phyloP scores from a whole-genome alignment of 2,888 invertebrate species.

The Agriopis leucophaearia region DNA sequence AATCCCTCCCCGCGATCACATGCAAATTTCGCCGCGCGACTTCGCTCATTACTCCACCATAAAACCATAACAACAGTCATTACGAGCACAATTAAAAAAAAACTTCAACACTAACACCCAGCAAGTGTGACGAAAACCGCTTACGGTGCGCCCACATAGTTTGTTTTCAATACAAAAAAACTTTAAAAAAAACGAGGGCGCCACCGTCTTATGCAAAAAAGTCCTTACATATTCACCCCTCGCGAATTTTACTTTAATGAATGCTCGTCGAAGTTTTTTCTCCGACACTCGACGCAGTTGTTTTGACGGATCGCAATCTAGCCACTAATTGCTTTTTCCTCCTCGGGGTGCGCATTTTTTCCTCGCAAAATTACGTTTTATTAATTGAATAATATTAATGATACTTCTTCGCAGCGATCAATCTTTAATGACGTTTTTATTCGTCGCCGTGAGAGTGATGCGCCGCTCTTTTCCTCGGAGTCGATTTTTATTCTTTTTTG shows the following conservation, averaged over 20 bases:
- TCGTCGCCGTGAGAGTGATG: constrained; percentile 76
- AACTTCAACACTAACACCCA: constrained; percentile 74
- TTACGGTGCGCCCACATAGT: constrained; percentile 84
- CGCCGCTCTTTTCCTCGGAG: constrained; percentile 63
- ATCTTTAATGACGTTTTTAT: constrained; percentile 86
- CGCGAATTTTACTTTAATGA: constrained; percentile 84
- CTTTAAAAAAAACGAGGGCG: constrained; percentile 73
- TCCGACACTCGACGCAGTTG: constrained; percentile 79
- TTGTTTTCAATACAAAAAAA: constrained; percentile 77
- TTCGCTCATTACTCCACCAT: constrained; percentile 80
- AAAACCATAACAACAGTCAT: constrained; percentile 85
- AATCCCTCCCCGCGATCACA: constrained; percentile 77
- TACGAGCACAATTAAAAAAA: constrained; percentile 84
- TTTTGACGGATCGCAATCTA: constrained; percentile 86
- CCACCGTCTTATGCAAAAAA: constrained; percentile 86
- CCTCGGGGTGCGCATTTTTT: constrained; percentile 80
- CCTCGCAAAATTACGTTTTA: constrained; percentile 84
- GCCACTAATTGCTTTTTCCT: constrained; percentile 87
- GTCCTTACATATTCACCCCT: constrained; percentile 86
- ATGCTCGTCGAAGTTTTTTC: constrained; percentile 79
- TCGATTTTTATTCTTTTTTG: constrained; percentile 68
- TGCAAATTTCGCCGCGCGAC: constrained; percentile 82
- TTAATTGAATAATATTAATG: constrained; percentile 87
- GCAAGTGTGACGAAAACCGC: constrained; percentile 85
- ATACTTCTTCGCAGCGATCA: constrained; percentile 82